Percentiles rank a stretch among this genome's conserved stretches.
phyloP scores from a whole-genome alignment of 2,113 vertebrate genomes.

The Coregonus clupeaformis region DNA sequence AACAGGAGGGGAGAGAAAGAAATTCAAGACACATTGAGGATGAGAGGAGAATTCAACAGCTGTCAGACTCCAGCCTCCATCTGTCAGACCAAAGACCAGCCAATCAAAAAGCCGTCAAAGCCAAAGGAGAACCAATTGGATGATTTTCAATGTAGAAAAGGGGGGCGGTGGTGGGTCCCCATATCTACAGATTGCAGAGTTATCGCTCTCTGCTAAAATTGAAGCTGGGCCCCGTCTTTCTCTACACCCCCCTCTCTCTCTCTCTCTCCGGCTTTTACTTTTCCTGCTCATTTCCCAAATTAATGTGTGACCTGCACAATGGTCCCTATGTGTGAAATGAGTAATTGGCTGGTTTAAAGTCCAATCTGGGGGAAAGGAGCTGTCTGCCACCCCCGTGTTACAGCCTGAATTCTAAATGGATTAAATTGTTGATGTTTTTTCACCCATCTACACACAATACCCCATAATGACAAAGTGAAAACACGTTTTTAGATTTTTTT shows the following conservation, averaged over 20 bases:
- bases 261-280: slow-evolving; percentile 26
- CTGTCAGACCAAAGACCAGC: slow-evolving; percentile 17
- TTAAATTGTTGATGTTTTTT: too few species aligned
- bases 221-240: slow-evolving; percentile 2
- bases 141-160: slow-evolving; percentile 3
- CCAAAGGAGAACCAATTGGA: slow-evolving; percentile 17
- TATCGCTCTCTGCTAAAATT: slow-evolving; percentile 35
- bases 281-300: slow-evolving; percentile 40
- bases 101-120: slow-evolving; percentile 33
- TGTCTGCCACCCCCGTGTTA: slow-evolving; percentile 31
- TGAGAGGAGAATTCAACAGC: slow-evolving; percentile 3
- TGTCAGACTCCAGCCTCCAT: slow-evolving; percentile 14
- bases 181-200: slow-evolving; percentile 24
- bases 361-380: slow-evolving; percentile 31
- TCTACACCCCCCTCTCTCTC: slow-evolving; percentile 6
- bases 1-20: not conserved
- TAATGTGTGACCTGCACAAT: slow-evolving; percentile 41
- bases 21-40: slow-evolving; percentile 8
- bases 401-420: too few species aligned
- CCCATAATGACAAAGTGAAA: too few species aligned
- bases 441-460: too few species aligned
- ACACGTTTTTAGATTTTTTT: too few species aligned
- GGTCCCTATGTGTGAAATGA: slow-evolving; percentile 33
- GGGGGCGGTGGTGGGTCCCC: not conserved
- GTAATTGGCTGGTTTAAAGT: slow-evolving; percentile 50